phyloP scores from a whole-genome alignment of 2,797 vertebrate genomes.

The Enteromius unitaeniatus region DNA sequence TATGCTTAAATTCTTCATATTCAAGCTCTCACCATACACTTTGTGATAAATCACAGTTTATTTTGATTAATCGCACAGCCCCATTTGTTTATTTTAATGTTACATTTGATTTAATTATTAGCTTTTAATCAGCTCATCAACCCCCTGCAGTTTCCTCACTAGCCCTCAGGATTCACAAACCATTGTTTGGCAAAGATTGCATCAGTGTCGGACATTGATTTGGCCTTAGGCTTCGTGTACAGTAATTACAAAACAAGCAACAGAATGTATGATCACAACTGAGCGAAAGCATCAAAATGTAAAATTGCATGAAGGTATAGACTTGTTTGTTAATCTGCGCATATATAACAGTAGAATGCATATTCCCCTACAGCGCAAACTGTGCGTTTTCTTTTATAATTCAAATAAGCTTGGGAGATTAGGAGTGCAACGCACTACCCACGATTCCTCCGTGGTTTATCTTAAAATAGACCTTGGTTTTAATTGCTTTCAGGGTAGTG shows the following conservation, averaged over 20 bases:
- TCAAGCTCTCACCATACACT: neutral
- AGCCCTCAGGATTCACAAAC: neutral
- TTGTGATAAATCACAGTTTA: neutral
- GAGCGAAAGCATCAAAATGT: neutral
- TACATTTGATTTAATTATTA: neutral
- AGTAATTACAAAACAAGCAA: slow-evolving; percentile 8
- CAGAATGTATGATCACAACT: slow-evolving; percentile 4
- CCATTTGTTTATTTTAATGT: neutral
- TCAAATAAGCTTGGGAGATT: slow-evolving; percentile 34
- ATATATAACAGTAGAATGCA: neutral
- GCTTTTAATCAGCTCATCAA: neutral
- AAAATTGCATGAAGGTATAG: neutral
- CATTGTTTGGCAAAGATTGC: neutral
- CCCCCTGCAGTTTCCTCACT: neutral
- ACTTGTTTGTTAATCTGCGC: neutral
- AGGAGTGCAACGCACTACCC: slow-evolving; percentile 26
- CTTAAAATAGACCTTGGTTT: slow-evolving; percentile 44
- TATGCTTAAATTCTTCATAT: neutral
- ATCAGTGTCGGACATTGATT: neutral
- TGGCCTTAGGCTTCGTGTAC: slow-evolving; percentile 14
- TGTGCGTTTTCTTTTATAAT: slow-evolving; percentile 17
- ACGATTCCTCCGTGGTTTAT: slow-evolving; percentile 12
- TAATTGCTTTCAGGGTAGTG: slow-evolving; percentile 50
- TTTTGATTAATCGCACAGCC: neutral
- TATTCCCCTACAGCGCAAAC: neutral